Base-by-base conservation (phyloP, 1,140 invertebrate genomes). In the Adoxophyes honmai region DNA sequence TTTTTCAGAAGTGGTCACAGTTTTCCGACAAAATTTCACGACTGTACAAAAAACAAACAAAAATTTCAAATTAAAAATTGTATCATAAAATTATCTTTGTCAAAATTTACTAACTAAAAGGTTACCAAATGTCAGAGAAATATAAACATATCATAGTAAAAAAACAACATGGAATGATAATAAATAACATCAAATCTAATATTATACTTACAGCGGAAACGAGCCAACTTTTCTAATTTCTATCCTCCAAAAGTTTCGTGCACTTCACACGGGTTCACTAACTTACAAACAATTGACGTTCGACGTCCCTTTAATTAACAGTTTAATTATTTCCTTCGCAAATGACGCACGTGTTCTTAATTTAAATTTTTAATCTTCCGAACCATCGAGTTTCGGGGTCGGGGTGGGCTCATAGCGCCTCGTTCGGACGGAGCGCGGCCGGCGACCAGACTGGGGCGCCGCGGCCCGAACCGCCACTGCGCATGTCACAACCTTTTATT, bases 401-500 rank as follows among this genome's bases (percentile, higher is more conserved):
- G 48, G 59, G 67, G 70, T 55, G 44, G 57, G 52, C 61, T 57
- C 66, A 77, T 70, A 57, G 66, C 76, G 70, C 66, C 66, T 68
- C 76, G 81, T 84, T 79, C 73, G 76, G 38, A 68, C 60, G 35
- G 57, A 64, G 13, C 72, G 65, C 70, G 61, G 72, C 65, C 79
- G 72, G 70, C 71, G 70, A 71, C 73, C 81, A 69, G 75, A 84
- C 83, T 84, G 81, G 79, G 71, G 2, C 66, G 68, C 70, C 66
- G 68, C 75, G 68, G 64, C 57, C 54, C 59, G 52, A 52, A 36
- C 34, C 15, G 28, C 34, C 11, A 73, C n/a, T 67, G 79, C 81
- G 83, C 83, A 73, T 84, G 83, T 66, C 60, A 68, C 52, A 72
- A 71, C 73, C 76, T 78, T 73, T 81, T 80, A 84, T 86, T 73